phyloP scores from a whole-genome alignment of 2,888 invertebrate species.

The Tenodera sinensis region DNA sequence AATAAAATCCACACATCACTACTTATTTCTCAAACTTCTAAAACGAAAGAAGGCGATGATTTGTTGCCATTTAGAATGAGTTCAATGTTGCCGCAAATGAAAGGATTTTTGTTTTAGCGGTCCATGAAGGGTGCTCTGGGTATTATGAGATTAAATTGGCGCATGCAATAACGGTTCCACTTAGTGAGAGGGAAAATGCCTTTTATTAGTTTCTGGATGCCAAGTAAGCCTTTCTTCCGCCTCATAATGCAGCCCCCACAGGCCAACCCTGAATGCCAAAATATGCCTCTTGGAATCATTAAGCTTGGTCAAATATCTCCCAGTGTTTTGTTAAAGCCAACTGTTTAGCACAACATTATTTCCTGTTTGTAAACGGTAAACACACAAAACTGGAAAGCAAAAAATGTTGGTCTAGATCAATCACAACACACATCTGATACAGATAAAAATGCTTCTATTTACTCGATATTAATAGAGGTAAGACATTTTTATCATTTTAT shows the following conservation, averaged over 20 bases:
- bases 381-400: too few relatives aligned
- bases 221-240: not conserved
- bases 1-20: too few relatives aligned
- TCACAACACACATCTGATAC: too few relatives aligned
- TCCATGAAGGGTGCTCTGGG: not conserved
- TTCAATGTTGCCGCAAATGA: not conserved
- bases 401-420: too few relatives aligned
- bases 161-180: not conserved
- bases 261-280: not conserved
- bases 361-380: too few relatives aligned
- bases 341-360: not conserved
- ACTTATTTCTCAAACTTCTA: too few relatives aligned
- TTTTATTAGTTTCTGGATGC: not conserved
- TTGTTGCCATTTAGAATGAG: not conserved
- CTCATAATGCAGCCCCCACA: not conserved
- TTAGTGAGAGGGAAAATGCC: not conserved
- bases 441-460: too few relatives aligned
- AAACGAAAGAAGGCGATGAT: not conserved
- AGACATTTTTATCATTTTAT: too few relatives aligned
- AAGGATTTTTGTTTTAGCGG: not conserved
- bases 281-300: not conserved
- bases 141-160: not conserved
- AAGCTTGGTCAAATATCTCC: not conserved
- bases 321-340: not conserved
- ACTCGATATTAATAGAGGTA: too few relatives aligned